Evolutionary conservation across 2,888 invertebrate species (phyloP), one percentile per base, ranked within the genome.

Genomic region (Timandra comae): DNA sequence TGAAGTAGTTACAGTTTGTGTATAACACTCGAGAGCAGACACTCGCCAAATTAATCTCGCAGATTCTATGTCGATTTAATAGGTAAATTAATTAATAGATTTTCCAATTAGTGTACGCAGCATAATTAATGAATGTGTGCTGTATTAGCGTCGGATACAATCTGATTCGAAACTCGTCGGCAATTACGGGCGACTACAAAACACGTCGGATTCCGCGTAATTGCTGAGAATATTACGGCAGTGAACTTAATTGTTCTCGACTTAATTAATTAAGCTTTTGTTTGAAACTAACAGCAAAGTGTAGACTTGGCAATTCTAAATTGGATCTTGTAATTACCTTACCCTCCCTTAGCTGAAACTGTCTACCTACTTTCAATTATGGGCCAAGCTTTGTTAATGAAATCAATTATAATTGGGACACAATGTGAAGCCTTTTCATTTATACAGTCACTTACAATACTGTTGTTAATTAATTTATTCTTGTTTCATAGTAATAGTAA

Each of bases 231-330:
- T 84, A 82, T 82, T 82, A 81, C 79, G 76, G 77, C 80, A 77
- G 70, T 77, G 78, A 81, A 78, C 81, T 84, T 84, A 85, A 85
- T 85, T 85, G 85, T 85, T 85, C 81, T 80, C 80, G 81, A 81
- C 82, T 82, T 84, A 85, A 85, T 85, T 85, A 85, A 84, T 85
- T 85, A 84, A 85, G 84, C 82, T 84, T 82, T 84, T 85, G 85
- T 85, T 84, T 84, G 82, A 81, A 85, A 85, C 85, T 85, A 84
- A 80, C 84, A 81, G 84, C 82, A 81, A 82, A 82, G 82, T 84
- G 84, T 85, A 84, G 81, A 85, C 81, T 82, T 82, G 84, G 84
- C 84, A 85, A 84, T 82, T 82, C 84, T 81, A 84, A 85, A 85
- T 85, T 85, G 84, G 84, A 82, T 85, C 84, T 82, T 81, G 84